Conservation (phyloP, 2,888 invertebrate genomes). For the Tachystola acroxantha region DNA sequence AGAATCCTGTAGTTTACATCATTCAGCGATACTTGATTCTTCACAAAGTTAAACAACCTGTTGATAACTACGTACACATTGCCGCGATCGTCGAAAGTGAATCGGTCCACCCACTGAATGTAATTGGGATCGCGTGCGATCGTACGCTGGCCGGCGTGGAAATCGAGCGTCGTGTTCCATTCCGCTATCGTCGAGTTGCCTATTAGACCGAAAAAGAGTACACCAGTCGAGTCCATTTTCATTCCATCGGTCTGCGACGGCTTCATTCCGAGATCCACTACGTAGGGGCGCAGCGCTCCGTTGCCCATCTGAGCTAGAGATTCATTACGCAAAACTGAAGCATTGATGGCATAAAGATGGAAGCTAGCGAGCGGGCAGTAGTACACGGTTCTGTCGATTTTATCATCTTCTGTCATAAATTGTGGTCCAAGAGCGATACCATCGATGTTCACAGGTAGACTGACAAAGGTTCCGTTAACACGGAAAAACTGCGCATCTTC, state of each 20-base stretch:
- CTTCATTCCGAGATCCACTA: slow-evolving; percentile 80
- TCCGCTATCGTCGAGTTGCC: slow-evolving; percentile 83
- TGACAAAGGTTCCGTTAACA: slow-evolving; percentile 78
- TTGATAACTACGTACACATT: slow-evolving; percentile 84
- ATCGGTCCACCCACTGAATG: slow-evolving; percentile 86
- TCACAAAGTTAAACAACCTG: slow-evolving; percentile 81
- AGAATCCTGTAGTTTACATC: slow-evolving; percentile 84
- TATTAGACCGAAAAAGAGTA: slow-evolving; percentile 83
- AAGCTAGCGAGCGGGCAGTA: slow-evolving; percentile 84
- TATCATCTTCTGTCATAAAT: slow-evolving; percentile 46
- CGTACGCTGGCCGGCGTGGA: slow-evolving; percentile 79
- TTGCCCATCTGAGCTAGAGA: slow-evolving; percentile 48
- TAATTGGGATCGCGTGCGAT: slow-evolving; percentile 82
- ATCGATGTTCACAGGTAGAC: slow-evolving; percentile 80
- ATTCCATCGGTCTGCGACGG: slow-evolving; percentile 85
- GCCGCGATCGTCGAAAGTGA: slow-evolving; percentile 82
- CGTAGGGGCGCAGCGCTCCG: slow-evolving; percentile 57
- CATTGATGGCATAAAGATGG: slow-evolving; percentile 81
- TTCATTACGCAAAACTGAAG: slow-evolving; percentile 78
- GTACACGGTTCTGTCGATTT: slow-evolving; percentile 76
- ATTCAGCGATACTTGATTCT: slow-evolving; percentile 74
- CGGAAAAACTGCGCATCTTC: slow-evolving; percentile 78
- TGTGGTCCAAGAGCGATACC: slow-evolving; percentile 85
- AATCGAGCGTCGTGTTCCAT: slow-evolving; percentile 82
- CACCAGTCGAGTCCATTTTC: slow-evolving; percentile 84